Percentiles rank a stretch among this genome's conserved stretches.
These are phyloP conservation scores for Frankliniella fusca DNA, from an alignment of 2,888 invertebrate genomes.

Conservation along the genomic window DNA sequence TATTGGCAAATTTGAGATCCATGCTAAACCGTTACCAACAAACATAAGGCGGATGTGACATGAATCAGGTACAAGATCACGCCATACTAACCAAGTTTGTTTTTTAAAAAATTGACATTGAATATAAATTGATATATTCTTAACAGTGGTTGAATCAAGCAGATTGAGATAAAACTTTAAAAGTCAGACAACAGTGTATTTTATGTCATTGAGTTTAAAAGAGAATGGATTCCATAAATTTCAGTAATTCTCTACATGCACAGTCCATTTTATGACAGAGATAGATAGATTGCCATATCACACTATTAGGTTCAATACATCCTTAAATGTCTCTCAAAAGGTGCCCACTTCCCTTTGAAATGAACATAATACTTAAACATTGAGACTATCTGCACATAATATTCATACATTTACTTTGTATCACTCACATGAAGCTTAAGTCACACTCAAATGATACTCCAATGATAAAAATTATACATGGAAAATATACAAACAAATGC, in stretches of 20 bases:
- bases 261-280: neutral
- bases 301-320: neutral
- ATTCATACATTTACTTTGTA: neutral
- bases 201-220: neutral
- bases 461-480: conserved; percentile 8
- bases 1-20: conserved; percentile 14
- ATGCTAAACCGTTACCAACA: conserved; percentile 18
- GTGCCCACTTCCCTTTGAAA: neutral
- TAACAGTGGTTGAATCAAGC: neutral
- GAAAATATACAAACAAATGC: conserved; percentile 21
- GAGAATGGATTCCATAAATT: neutral
- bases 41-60: conserved; percentile 4
- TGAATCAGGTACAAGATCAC: conserved; percentile 4
- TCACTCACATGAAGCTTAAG: neutral
- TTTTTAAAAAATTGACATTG: neutral
- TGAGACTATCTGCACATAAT: neutral
- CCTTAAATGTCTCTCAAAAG: neutral
- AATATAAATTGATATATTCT: conserved; percentile 18
- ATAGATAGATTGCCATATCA: neutral
- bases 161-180: neutral
- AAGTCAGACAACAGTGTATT: neutral
- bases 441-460: neutral
- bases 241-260: neutral
- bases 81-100: neutral
- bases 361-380: conserved; percentile 11